A percentile compares a stretch with the other conserved stretches of the same genome.
phyloP scores from a whole-genome alignment of 2,113 vertebrate genomes.

The Myotis davidii region DNA sequence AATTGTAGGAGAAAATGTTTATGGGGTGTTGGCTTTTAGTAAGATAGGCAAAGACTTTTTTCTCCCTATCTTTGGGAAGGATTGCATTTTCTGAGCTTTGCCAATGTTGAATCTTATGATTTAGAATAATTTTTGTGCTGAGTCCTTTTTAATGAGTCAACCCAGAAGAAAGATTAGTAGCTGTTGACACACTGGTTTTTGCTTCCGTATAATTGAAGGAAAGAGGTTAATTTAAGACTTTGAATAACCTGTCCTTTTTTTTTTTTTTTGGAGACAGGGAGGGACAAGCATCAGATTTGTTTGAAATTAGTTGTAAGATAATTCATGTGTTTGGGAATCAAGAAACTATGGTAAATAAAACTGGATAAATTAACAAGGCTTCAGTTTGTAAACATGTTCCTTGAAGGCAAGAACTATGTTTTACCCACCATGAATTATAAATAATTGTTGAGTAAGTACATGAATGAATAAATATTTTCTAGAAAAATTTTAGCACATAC shows the following conservation, averaged over 20 bases:
- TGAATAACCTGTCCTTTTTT: not conserved
- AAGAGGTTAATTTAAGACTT: slow-evolving; percentile 23
- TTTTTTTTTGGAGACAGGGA: too few relatives aligned
- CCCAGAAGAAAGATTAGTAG: not conserved
- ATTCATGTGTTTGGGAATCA: not conserved
- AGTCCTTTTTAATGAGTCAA: not conserved
- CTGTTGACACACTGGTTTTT: not conserved
- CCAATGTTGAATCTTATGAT: not conserved
- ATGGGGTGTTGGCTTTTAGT: not conserved
- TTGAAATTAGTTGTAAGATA: slow-evolving; percentile 27
- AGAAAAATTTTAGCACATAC: not conserved
- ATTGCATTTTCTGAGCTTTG: not conserved
- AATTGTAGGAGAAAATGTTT: not conserved
- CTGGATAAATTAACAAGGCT: not conserved
- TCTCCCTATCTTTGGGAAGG: not conserved
- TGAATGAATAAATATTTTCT: slow-evolving; percentile 31
- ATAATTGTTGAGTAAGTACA: too few relatives aligned
- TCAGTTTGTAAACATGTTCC: not conserved
- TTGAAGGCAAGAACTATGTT: not conserved
- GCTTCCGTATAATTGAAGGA: slow-evolving; percentile 30
- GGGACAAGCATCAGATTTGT: not conserved
- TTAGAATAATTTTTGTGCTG: not conserved
- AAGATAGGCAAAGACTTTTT: not conserved
- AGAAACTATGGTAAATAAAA: not conserved
- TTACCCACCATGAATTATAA: too few relatives aligned